Base-by-base conservation (phyloP, 2,113 vertebrate species). In the Nycticebus coucang region DNA sequence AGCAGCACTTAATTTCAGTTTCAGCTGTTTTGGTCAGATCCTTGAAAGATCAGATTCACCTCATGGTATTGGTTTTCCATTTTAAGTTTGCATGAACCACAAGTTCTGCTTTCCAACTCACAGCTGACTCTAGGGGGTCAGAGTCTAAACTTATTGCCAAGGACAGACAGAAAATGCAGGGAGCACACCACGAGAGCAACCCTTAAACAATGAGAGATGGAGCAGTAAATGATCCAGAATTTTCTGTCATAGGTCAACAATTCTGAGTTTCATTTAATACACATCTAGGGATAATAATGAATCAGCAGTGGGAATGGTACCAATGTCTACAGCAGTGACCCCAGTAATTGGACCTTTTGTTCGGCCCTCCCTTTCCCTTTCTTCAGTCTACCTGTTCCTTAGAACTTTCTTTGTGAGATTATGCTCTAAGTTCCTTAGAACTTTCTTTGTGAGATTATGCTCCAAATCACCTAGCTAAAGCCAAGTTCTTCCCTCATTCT, bases 121-220 rank as follows among this genome's bases (percentile, higher is more conserved):
- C n/a, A 55, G 59, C 9, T 1, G 4, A 28, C 28, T 69, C 9
- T 4, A 35, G 33, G 6, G 5, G 1, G 11, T 8, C 12, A 0
- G 3, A 45, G 7, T 77, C 18, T n/a, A 24, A n/a, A 12, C 4
- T n/a, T n/a, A 66, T 2, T 24, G 60, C 68, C 8, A 28, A 35
- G 10, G 0, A 53, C 9, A 82, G 14, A 5, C 55, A 60, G 37
- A 45, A 59, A 80, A 60, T 24, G 3, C 6, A 68, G 30, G 3
- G 14, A 19, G 14, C 13, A 66, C 11, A n/a, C 30, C 57, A 57
- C 2, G 18, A 84, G 11, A 81, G 57, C 45, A 59, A 53, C 37
- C 18, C 28, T 85, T 55, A 30, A 59, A 59, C 6, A 77, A 19
- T 13, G 5, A 57, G 2, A 13, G 35, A n/a, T 12, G 3, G 7